Conservation (phyloP, 2,797 vertebrate genomes). For the Cryptoblepharus egeriae region DNA sequence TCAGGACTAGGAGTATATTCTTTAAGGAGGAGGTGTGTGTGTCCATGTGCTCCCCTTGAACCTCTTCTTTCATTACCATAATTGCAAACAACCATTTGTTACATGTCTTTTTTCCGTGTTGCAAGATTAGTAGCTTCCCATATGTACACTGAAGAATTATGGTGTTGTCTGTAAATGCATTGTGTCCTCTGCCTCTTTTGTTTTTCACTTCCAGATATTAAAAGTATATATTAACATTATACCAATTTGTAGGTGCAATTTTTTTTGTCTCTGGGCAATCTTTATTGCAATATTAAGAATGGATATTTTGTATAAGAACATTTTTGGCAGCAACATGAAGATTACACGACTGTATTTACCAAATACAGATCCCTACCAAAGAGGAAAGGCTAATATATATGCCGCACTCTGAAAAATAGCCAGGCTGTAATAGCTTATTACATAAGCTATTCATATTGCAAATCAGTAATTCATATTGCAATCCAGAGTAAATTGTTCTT, state of each 20-base stretch:
- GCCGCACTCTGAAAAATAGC: constrained; percentile 24
- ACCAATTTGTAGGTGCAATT: constrained; percentile 29
- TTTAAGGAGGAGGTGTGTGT: constrained; percentile 33
- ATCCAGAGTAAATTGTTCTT: too few species aligned
- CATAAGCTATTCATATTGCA: too few species aligned
- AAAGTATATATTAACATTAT: constrained; percentile 47
- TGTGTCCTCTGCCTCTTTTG: background rate
- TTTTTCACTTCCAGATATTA: constrained; percentile 38
- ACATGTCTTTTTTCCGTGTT: constrained; percentile 16
- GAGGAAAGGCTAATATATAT: constrained; percentile 30
- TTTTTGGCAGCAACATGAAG: constrained; percentile 23
- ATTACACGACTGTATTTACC: constrained; percentile 31
- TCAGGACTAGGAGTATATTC: constrained; percentile 16
- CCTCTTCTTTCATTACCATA: constrained; percentile 37
- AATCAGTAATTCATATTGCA: too few species aligned
- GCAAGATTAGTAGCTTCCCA: constrained; percentile 43
- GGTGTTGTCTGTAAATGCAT: constrained; percentile 36
- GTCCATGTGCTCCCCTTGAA: constrained; percentile 4
- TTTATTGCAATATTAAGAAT: constrained; percentile 41
- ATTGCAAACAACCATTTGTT: constrained; percentile 41
- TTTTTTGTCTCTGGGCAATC: constrained; percentile 27
- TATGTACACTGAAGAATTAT: constrained; percentile 33
- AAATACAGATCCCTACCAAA: constrained; percentile 31
- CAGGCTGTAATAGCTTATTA: constrained; percentile 16
- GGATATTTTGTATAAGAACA: constrained; percentile 8